phyloP scores from a whole-genome alignment of 23 tunicate genomes.

The Trididemnum clinides region DNA sequence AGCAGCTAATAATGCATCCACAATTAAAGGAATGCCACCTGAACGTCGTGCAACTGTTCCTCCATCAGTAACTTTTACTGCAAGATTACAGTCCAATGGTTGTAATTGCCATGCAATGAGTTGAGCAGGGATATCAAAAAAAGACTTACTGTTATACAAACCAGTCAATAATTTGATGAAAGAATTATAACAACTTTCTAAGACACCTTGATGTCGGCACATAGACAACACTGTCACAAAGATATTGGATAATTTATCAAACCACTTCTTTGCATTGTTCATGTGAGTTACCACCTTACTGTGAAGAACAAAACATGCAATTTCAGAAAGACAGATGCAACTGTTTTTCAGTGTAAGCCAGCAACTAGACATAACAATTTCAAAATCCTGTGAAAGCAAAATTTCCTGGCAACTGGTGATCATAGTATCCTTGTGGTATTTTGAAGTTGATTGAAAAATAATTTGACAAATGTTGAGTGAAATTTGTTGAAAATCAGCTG shows the following conservation, averaged over 20 bases:
- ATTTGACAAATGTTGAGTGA: conserved; percentile 23
- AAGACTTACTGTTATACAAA: conserved; percentile 5
- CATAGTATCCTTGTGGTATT: neutral
- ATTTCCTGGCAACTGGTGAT: neutral
- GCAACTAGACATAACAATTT: conserved; percentile 44
- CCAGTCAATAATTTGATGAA: neutral
- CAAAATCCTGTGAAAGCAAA: conserved; percentile 58
- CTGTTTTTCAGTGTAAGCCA: conserved; percentile 72
- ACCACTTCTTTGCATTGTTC: neutral
- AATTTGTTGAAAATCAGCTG: conserved; percentile 64
- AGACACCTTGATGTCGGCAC: conserved; percentile 85
- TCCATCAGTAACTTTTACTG: neutral
- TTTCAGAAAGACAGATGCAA: conserved; percentile 26
- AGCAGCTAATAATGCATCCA: conserved; percentile 67
- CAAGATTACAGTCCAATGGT: neutral
- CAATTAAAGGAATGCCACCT: conserved; percentile 73
- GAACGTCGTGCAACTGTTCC: conserved; percentile 77
- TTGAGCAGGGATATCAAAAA: neutral
- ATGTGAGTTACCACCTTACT: neutral
- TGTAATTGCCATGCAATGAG: conserved; percentile 10
- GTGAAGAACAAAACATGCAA: neutral
- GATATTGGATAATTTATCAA: neutral
- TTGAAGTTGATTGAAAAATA: neutral
- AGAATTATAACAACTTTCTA: conserved; percentile 65
- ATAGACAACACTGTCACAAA: conserved; percentile 29